A percentile compares a stretch with the other conserved stretches of the same genome.
Conservation (phyloP, 2,113 vertebrate genomes). For the Alethe diademata region DNA sequence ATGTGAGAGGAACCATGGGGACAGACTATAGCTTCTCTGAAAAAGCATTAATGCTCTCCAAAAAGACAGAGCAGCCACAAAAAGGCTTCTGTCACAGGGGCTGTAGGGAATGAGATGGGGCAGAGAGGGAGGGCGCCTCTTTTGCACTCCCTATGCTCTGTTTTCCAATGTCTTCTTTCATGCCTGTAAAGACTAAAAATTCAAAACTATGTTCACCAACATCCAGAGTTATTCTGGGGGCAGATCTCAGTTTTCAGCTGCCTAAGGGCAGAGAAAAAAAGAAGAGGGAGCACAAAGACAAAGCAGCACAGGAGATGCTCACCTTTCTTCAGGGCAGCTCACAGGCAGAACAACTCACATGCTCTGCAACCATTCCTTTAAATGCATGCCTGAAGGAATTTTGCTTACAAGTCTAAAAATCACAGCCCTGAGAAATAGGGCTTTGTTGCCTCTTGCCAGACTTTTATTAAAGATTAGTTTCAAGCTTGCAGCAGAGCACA, state of each 20-base stretch:
- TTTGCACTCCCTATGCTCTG: accelerated
- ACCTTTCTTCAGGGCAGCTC: neutral
- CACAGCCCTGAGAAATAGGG: neutral
- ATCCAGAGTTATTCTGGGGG: neutral
- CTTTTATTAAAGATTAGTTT: neutral
- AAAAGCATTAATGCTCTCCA: neutral
- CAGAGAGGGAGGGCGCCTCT: neutral
- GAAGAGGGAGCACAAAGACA: neutral
- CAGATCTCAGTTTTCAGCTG: neutral
- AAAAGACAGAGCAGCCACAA: neutral
- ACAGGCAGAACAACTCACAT: neutral
- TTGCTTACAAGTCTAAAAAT: neutral
- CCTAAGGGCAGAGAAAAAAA: neutral
- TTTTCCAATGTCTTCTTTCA: neutral
- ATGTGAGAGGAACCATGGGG: accelerated
- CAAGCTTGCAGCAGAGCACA: neutral
- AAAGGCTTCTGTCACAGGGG: neutral
- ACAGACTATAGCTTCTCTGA: neutral
- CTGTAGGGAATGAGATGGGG: neutral
- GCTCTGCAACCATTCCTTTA: neutral
- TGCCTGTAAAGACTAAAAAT: neutral
- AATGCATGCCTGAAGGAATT: neutral
- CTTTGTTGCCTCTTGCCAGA: neutral
- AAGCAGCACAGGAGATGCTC: neutral
- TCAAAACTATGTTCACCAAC: neutral